A percentile compares a stretch with the other conserved stretches of the same genome.
These are phyloP conservation scores for Volucella inanis DNA, from an alignment of 2,888 invertebrate genomes.

Conservation along the genomic window DNA sequence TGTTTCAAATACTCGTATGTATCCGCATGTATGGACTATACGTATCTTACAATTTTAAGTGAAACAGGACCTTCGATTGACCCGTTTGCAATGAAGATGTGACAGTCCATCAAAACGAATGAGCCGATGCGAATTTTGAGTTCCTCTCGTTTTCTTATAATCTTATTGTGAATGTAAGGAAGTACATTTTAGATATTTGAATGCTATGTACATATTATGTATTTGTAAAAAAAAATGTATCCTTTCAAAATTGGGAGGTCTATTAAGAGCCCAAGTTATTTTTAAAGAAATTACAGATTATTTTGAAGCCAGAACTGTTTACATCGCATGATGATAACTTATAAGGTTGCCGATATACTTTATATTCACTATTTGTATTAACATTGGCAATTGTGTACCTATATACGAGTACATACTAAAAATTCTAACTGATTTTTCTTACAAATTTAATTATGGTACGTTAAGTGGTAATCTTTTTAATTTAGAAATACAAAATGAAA, in stretches of 20 bases:
- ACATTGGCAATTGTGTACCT: no score
- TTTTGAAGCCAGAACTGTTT: no score
- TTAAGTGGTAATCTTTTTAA: no score
- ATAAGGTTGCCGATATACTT: no score
- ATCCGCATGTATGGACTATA: slow-evolving; percentile 24
- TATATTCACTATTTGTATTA: no score
- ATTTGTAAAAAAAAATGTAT: background rate
- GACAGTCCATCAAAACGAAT: slow-evolving; percentile 74
- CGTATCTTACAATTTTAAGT: slow-evolving; percentile 9
- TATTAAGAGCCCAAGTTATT: no score
- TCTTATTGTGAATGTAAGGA: slow-evolving; percentile 33
- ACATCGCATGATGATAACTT: no score
- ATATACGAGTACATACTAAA: no score
- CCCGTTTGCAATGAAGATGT: slow-evolving; percentile 31
- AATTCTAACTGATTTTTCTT: no score
- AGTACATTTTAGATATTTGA: slow-evolving; percentile 45
- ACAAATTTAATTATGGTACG: no score
- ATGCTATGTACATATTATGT: background rate
- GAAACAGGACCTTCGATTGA: slow-evolving; percentile 49
- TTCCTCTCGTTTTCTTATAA: slow-evolving; percentile 28
- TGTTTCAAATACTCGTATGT: slow-evolving; percentile 21
- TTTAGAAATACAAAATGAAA: no score
- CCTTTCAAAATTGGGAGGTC: slow-evolving; percentile 13
- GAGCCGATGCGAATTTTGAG: slow-evolving; percentile 68
- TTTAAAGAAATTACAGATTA: no score